A percentile compares a stretch with the other conserved stretches of the same genome.
phyloP scores from a whole-genome alignment of 1,140 invertebrate species.

The Colletes gigas region DNA sequence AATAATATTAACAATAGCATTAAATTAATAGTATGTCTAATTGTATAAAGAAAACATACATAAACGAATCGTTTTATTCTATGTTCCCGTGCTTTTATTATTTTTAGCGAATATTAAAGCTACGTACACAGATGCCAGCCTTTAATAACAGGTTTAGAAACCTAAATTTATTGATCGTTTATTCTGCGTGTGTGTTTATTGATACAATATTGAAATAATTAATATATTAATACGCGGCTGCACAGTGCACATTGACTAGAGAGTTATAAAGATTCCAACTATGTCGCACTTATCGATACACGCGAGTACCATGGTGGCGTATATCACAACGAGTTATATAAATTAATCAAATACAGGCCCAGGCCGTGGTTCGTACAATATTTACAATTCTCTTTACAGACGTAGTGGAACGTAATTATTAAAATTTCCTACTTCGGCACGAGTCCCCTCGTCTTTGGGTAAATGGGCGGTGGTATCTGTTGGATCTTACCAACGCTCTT shows the following conservation, averaged over 20 bases:
- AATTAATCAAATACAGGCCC: slow-evolving; percentile 47
- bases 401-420: slow-evolving; percentile 13
- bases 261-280: slow-evolving; percentile 63
- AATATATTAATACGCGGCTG: slow-evolving; percentile 59
- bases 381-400: slow-evolving; percentile 57
- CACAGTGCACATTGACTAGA: slow-evolving; percentile 75
- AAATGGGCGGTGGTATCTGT: slow-evolving; percentile 77
- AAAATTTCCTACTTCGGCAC: slow-evolving; percentile 81
- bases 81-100: slow-evolving; percentile 2
- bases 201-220: slow-evolving; percentile 32
- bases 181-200: slow-evolving; percentile 28
- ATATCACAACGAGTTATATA: slow-evolving; percentile 34
- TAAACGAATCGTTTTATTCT: slow-evolving; percentile 4
- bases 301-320: slow-evolving; percentile 15
- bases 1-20: slow-evolving; percentile 4
- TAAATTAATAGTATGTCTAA: slow-evolving; percentile 22
- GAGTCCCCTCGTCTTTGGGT: slow-evolving; percentile 83
- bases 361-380: slow-evolving; percentile 48
- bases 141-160: slow-evolving; percentile 13
- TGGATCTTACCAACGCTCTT: slow-evolving; percentile 75
- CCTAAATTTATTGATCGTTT: not conserved
- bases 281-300: slow-evolving; percentile 27
- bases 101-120: slow-evolving; percentile 15
- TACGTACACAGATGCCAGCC: slow-evolving; percentile 11
- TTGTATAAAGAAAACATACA: slow-evolving; percentile 17